These are phyloP conservation scores for Drosophila ogumai DNA, from an alignment of 1,140 invertebrate species.

Conservation along the genomic window DNA sequence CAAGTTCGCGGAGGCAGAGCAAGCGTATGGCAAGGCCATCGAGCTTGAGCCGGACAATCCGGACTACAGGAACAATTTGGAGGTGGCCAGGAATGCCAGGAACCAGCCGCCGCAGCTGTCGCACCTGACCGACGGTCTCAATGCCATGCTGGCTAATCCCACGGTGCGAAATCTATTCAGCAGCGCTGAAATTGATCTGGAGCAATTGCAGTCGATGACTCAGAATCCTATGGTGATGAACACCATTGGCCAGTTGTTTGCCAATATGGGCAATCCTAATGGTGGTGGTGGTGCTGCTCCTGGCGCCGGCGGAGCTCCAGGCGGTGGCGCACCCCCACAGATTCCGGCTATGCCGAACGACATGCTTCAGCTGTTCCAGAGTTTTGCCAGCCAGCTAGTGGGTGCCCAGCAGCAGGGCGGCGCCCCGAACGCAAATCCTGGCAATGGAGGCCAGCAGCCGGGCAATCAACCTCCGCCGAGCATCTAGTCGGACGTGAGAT, in stretches of 20 bases:
- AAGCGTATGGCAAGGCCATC: conserved; percentile 94
- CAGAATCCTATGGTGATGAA: conserved; percentile 79
- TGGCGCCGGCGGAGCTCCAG: conserved; percentile 16
- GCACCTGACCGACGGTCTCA: conserved; percentile 66
- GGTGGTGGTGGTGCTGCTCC: conserved; percentile 21
- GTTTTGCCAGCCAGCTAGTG: conserved; percentile 63
- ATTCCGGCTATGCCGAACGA: conserved; percentile 63
- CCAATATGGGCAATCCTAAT: conserved; percentile 46
- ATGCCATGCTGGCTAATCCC: conserved; percentile 72
- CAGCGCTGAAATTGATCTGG: conserved; percentile 74
- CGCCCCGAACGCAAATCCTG: conserved; percentile 17
- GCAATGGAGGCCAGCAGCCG: conserved; percentile 46
- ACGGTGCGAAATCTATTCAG: conserved; percentile 72
- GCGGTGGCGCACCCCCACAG: conserved; percentile 25
- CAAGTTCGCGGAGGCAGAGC: conserved; percentile 92
- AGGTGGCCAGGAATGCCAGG: conserved; percentile 90
- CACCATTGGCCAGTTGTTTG: conserved; percentile 63
- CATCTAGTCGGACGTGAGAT: conserved; percentile 40
- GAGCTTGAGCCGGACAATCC: conserved; percentile 97
- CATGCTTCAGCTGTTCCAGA: conserved; percentile 77
- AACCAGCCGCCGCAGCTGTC: conserved; percentile 79
- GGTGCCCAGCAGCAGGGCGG: conserved; percentile 42
- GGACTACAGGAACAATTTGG: conserved; percentile 95
- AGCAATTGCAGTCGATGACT: conserved; percentile 70
- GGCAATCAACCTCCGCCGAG: conserved; percentile 68